Evolutionary conservation across 2,113 vertebrate genomes (phyloP), one percentile per base, ranked within the genome.

Genomic region (Plotosus lineatus): DNA sequence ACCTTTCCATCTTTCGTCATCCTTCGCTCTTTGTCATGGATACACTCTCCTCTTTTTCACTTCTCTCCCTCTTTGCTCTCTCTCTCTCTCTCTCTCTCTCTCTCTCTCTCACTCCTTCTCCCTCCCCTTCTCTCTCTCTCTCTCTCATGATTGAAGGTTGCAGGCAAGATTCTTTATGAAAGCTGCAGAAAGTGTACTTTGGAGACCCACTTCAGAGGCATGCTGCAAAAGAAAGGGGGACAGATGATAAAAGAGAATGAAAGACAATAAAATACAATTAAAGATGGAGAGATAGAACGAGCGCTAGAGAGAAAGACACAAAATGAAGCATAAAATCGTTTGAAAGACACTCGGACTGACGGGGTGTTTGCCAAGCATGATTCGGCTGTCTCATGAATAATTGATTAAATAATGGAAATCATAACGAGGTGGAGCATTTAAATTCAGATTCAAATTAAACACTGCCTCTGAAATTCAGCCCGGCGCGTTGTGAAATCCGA

Each of bases 361-460:
- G 58, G 80, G 91, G 89, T 89, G 89, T 90, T 92, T 88, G 87
- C 86, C 85, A 84, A 68, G 85, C 84, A 87, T 89, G 86, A 44
- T 89, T 89, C 88, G 86, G 51, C 82, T 75, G 83, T 86, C 87
- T 88, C 90, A 93, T 93, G 89, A 92, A 93, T 93, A 92, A 92
- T 91, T 92, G 91, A 93, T 92, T 91, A 87, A 89, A 92, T 93
- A 91, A 92, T 91, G 84, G 88, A 88, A 92, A 92, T 90, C 87
- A 86, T 91, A 93, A 93, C 91, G 90, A 93, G 92, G 85, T 83
- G 86, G 87, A 89, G 87, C 86, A 88, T 92, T 91, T 90, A 92
- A 92, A 93, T 92, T 92, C 89, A 85, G 91, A 92, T 91, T 89
- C 85, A 90, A 92, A 93, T 92, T 91, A 92, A 92, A 92, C 91